A percentile compares a stretch with the other conserved stretches of the same genome.
Evolutionary conservation across 2,113 vertebrate species (phyloP).

Genomic region (Melanerpes aurifrons): DNA sequence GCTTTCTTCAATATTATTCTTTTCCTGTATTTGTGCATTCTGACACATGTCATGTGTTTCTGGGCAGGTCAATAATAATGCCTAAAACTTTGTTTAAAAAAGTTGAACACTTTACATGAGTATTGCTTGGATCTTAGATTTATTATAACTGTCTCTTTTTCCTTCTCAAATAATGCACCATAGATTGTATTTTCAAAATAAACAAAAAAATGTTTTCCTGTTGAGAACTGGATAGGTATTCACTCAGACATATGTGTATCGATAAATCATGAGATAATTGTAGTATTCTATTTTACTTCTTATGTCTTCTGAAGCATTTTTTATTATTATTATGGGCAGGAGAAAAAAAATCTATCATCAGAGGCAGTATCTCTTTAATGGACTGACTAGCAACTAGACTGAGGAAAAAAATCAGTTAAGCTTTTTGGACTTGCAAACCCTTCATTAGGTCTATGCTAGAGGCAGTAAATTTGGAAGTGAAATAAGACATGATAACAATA

Average conservation of each 20-base stretch:
- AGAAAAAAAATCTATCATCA: not conserved
- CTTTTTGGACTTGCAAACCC: not conserved
- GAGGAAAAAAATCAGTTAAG: not conserved
- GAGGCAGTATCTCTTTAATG: not conserved
- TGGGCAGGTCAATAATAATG: not conserved
- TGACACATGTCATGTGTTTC: not conserved
- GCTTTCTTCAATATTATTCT: not conserved
- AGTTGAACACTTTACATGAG: not conserved
- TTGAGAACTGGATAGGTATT: not conserved
- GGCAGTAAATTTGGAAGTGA: not conserved
- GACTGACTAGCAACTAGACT: not conserved
- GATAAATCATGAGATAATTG: not conserved
- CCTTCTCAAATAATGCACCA: not conserved
- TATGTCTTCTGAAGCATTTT: not conserved
- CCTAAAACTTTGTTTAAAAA: not conserved
- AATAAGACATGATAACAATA: not conserved
- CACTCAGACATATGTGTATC: not conserved
- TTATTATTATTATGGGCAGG: not conserved
- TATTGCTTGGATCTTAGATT: not conserved
- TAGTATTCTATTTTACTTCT: not conserved
- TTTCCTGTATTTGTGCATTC: not conserved
- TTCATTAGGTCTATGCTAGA: not conserved
- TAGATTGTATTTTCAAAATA: not conserved
- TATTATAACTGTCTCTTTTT: not conserved
- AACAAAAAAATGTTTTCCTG: not conserved